Percentiles rank a stretch among this genome's conserved stretches.
These are phyloP conservation scores for Ischnus inquisitorius DNA, from an alignment of 2,888 invertebrate genomes.

Conservation along the genomic window DNA sequence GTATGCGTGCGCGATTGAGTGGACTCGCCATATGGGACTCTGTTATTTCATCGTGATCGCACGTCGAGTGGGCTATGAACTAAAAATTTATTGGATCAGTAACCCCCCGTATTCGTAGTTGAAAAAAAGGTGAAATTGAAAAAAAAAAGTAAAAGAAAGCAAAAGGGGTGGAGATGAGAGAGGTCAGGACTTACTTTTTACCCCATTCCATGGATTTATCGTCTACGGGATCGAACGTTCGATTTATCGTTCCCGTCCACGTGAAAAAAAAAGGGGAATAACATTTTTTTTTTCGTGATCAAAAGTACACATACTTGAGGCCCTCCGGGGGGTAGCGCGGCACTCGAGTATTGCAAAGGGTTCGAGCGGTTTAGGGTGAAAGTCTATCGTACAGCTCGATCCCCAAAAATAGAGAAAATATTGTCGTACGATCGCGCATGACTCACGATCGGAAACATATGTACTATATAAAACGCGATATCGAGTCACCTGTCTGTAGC, in stretches of 20 bases:
- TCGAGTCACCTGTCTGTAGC: conserved; percentile 64
- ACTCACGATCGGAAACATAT: conserved; percentile 35
- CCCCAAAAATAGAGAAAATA: conserved; percentile 4
- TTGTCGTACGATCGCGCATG: conserved; percentile 1
- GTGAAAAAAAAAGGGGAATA: conserved; percentile 2
- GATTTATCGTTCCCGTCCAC: neutral
- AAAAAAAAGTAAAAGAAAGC: conserved; percentile 3
- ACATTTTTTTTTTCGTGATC: neutral
- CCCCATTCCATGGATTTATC: conserved; percentile 59
- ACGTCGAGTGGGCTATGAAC: neutral
- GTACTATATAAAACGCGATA: neutral
- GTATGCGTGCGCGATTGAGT: conserved; percentile 27
- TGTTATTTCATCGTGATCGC: conserved; percentile 52
- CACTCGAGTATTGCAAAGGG: neutral
- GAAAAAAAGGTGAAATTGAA: conserved; percentile 18
- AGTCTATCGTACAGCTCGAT: neutral
- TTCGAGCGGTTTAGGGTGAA: neutral
- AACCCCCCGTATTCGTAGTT: conserved; percentile 6
- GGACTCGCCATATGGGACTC: conserved; percentile 48
- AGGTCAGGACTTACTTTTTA: conserved; percentile 54
- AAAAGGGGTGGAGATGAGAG: conserved; percentile 33
- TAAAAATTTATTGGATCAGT: conserved; percentile 59
- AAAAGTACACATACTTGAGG: conserved; percentile 10
- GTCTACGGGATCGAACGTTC: neutral
- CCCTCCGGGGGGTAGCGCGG: neutral